Conservation (phyloP, 2,888 invertebrate species). For the Orchesella flavescens region DNA sequence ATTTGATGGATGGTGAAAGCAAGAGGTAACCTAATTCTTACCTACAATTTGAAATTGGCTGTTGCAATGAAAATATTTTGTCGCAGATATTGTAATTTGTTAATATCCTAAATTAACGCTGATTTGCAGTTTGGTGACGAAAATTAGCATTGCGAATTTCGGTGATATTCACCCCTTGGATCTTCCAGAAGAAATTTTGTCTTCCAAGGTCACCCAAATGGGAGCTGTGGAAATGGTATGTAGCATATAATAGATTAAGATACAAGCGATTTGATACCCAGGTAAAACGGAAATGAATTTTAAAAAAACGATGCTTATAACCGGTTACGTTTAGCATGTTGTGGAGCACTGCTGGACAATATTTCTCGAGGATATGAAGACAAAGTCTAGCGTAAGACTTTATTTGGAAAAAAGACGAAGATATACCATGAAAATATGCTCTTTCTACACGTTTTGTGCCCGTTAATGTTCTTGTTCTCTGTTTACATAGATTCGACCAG, state of each 20-base stretch:
- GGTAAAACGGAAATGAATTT: no score
- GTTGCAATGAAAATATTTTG: not conserved
- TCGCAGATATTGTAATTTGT: not conserved
- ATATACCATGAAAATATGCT: no score
- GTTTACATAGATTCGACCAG: not conserved
- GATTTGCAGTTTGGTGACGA: not conserved
- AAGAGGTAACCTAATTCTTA: no score
- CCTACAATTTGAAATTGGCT: not conserved
- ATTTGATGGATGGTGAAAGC: not conserved
- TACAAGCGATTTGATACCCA: no score
- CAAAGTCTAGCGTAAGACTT: not conserved
- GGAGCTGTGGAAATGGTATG: constrained; percentile 11
- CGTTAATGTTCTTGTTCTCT: not conserved
- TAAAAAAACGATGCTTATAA: no score
- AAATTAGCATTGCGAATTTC: constrained; percentile 3
- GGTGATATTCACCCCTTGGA: constrained; percentile 18
- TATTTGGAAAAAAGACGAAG: no score
- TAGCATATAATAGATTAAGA: no score
- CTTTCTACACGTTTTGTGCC: not conserved
- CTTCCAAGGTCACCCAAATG: not conserved
- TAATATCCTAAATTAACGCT: not conserved
- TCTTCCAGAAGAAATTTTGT: not conserved
- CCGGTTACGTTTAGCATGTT: not conserved
- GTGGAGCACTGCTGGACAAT: not conserved
- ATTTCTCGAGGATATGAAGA: not conserved